A percentile compares a stretch with the other conserved stretches of the same genome.
Conservation (phyloP, 2,888 invertebrate species). For the Heteropelma amictum region DNA sequence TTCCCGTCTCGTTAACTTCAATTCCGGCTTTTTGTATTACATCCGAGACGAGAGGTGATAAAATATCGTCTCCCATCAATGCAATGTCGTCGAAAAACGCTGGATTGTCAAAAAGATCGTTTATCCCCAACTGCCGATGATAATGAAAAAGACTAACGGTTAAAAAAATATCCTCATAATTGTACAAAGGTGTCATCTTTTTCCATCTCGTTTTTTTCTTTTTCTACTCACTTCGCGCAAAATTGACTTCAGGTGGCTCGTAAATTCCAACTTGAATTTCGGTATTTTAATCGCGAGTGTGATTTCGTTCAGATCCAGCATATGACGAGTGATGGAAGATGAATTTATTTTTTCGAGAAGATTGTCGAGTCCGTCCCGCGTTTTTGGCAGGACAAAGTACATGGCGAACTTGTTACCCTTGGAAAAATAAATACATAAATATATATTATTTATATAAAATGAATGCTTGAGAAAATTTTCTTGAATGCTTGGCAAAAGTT, state of each 20-base stretch:
- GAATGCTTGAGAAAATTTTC: no score
- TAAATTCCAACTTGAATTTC: constrained; percentile 87
- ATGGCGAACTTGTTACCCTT: constrained; percentile 88
- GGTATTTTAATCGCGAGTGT: constrained; percentile 84
- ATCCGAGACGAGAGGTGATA: constrained; percentile 82
- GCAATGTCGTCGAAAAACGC: constrained; percentile 86
- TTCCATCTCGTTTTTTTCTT: neutral
- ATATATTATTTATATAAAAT: no score
- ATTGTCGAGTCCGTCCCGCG: constrained; percentile 81
- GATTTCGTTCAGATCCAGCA: constrained; percentile 81
- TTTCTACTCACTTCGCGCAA: constrained; percentile 80
- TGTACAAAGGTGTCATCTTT: neutral
- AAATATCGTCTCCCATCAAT: constrained; percentile 79
- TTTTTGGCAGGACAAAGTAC: constrained; percentile 86
- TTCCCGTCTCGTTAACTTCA: constrained; percentile 88
- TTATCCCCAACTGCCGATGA: constrained; percentile 82
- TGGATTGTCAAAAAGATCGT: constrained; percentile 84
- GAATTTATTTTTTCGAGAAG: constrained; percentile 82
- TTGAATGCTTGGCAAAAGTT: no score
- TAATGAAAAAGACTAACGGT: constrained; percentile 46
- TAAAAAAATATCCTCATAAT: neutral
- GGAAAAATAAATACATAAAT: no score
- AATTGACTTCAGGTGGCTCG: constrained; percentile 81
- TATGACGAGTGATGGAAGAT: constrained; percentile 79
- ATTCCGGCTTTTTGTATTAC: constrained; percentile 88